A percentile compares a stretch with the other conserved stretches of the same genome.
Evolutionary conservation across 1,140 invertebrate genomes (phyloP).

Genomic region (Drosophila triauraria): DNA sequence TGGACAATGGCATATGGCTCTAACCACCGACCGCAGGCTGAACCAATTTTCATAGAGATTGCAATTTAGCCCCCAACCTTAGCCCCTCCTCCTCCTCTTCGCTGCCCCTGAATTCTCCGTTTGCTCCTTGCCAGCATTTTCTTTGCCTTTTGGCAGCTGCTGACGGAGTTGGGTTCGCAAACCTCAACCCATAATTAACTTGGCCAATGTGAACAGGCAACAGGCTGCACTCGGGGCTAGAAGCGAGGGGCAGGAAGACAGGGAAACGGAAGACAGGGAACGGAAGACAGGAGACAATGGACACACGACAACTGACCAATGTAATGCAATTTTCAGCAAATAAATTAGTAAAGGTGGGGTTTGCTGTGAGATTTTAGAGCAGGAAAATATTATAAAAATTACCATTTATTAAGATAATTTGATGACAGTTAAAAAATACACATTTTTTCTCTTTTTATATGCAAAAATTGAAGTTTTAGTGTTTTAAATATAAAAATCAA

Average conservation of each 20-base stretch:
- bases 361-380: neutral
- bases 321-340: neutral
- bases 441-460: too few relatives aligned
- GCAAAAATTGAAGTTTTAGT: rapidly evolving
- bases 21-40: conserved; percentile 55
- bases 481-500: neutral
- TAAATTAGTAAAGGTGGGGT: neutral
- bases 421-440: too few relatives aligned
- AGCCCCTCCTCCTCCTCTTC: neutral
- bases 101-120: neutral
- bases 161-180: conserved; percentile 70
- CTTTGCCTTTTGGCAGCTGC: conserved; percentile 47
- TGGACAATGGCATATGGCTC: conserved; percentile 39
- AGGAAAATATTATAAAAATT: too few relatives aligned
- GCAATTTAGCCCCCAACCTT: conserved; percentile 51
- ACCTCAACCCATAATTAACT: conserved; percentile 84
- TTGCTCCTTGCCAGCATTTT: conserved; percentile 30
- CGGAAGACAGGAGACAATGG: conserved; percentile 11
- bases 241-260: neutral
- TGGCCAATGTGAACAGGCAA: conserved; percentile 68
- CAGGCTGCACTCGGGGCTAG: conserved; percentile 24
- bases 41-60: conserved; percentile 71
- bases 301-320: neutral
- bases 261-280: conserved; percentile 12
- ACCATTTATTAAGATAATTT: too few relatives aligned